These are phyloP conservation scores for Nemapogon koenigi DNA, from an alignment of 2,888 invertebrate species.

Conservation along the genomic window DNA sequence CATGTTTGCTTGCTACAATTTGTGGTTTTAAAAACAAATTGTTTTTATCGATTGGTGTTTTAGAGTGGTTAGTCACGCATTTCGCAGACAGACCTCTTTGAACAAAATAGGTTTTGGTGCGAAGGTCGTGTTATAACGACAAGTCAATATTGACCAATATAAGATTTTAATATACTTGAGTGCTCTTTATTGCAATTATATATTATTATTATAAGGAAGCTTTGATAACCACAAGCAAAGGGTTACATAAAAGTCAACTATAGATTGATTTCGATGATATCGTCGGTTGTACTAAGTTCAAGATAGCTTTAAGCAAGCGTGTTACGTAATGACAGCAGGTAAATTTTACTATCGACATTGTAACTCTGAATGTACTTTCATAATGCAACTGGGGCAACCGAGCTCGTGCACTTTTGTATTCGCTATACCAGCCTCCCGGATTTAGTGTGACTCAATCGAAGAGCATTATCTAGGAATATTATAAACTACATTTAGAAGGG, in stretches of 20 bases:
- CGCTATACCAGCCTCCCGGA: conserved; percentile 2
- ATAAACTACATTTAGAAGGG: no score
- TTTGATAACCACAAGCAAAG: no score
- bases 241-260: no score
- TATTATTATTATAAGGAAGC: no score
- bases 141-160: no score
- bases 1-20: no score
- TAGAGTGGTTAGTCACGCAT: conserved; percentile 27
- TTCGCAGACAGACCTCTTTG: conserved; percentile 34
- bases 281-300: not conserved
- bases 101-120: conserved; percentile 43
- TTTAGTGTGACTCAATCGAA: not conserved
- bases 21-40: no score
- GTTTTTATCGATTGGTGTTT: conserved; percentile 4
- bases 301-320: conserved; percentile 26
- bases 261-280: no score
- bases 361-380: conserved; percentile 52
- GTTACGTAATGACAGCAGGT: conserved; percentile 49
- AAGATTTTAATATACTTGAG: no score
- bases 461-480: not conserved
- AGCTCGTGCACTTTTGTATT: conserved; percentile 30
- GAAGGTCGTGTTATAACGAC: conserved; percentile 40
- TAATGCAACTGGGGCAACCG: conserved; percentile 37
- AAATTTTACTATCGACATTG: conserved; percentile 57
- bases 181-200: no score